Evolutionary conservation across 2,888 invertebrate genomes (phyloP).

Genomic region (Xanthorhoe spadicearia): DNA sequence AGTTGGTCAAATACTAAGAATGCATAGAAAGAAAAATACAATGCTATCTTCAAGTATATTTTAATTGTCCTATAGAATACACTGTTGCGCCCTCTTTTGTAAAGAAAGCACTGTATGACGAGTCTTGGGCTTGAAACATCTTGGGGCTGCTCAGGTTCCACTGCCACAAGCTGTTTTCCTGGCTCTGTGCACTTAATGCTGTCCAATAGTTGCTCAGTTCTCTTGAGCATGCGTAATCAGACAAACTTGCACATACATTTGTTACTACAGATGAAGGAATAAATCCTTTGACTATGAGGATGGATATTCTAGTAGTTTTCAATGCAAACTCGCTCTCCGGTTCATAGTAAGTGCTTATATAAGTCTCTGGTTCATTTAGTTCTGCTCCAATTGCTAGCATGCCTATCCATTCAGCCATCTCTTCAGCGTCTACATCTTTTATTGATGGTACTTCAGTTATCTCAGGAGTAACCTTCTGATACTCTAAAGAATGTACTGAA

Average conservation of each 20-base stretch:
- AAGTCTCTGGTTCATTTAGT: conserved; percentile 58
- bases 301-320: conserved; percentile 63
- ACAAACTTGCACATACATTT: conserved; percentile 55
- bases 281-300: conserved; percentile 67
- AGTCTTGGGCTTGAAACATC: conserved; percentile 72
- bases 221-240: conserved; percentile 58
- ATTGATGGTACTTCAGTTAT: conserved; percentile 64
- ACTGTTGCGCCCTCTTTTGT: conserved; percentile 52
- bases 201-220: conserved; percentile 67
- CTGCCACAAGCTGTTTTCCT: conserved; percentile 68
- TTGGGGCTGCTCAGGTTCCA: conserved; percentile 59
- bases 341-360: conserved; percentile 67
- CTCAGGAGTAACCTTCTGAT: conserved; percentile 54
- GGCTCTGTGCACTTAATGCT: conserved; percentile 68
- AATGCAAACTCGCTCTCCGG: conserved; percentile 65
- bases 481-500: conserved; percentile 50
- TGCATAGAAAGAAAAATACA: conserved; percentile 3
- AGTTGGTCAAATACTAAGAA: background rate
- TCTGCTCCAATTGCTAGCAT: conserved; percentile 64
- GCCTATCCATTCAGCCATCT: conserved; percentile 77
- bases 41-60: conserved; percentile 61
- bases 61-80: conserved; percentile 72
- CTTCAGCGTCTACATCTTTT: conserved; percentile 63
- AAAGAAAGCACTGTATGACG: conserved; percentile 68
- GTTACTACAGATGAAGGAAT: conserved; percentile 58